Evolutionary conservation across 2,797 vertebrate species (phyloP), one percentile per base, ranked within the genome.

Genomic region (Eulemur mongoz): DNA sequence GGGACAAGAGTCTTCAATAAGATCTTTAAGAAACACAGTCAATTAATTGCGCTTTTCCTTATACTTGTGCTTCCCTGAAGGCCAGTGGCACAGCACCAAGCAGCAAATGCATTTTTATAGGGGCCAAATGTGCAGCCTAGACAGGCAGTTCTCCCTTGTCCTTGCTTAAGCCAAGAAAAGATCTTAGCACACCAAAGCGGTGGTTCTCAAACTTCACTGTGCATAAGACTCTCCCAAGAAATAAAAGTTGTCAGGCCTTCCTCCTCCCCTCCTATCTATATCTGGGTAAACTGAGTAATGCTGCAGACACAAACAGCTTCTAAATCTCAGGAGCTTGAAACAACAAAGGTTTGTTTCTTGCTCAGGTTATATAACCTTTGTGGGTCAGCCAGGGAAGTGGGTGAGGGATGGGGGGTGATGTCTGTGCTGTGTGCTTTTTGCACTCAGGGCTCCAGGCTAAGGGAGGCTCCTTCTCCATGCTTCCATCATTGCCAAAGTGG

Each of bases 1-100:
- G 35, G 52, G 83, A 84, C 48, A 86, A 86, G 75, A 59, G 40
- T 70, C 79, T 92, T 94, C 35, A 54, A 11, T 38, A 67, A 81
- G n/a, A 75, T 86, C 61, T 45, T 88, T 52, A 87, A 94, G 91
- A 78, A 92, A 75, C 5, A 63, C 25, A 59, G n/a, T 35, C 14
- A 91, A n/a, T 72, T 81, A 52, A n/a, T 45, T 95, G 90, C 22
- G 22, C 4, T 67, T 88, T 91, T 61, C 43, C 11, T 72, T 67
- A 13, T 63, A 23, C 35, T 82, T 61, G 35, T 65, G 27, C 7
- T 8, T 59, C 22, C 35, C 78, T 22, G 83, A 89, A 78, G 79
- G 73, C 40, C 54, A 50, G 1, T 38, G 79, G 38, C 45, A 59
- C 5, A 81, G 67, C 23, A 43, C 22, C 27, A 35, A 25, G 4